Percentiles rank a stretch among this genome's conserved stretches.
These are phyloP conservation scores for Eupristina koningsbergeri DNA, from an alignment of 1,140 invertebrate species.

Conservation along the genomic window DNA sequence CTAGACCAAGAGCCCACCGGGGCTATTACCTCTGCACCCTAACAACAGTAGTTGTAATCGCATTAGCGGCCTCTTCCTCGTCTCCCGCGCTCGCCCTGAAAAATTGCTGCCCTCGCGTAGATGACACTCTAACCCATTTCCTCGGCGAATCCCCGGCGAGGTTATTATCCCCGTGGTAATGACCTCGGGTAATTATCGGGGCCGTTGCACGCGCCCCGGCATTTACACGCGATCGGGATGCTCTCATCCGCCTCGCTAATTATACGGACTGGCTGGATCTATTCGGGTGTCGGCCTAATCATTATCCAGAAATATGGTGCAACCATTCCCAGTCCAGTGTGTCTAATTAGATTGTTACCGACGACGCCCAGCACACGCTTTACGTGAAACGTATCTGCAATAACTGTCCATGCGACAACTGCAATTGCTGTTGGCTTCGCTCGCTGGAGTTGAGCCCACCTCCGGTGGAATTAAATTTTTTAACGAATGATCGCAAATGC, in stretches of 20 bases:
- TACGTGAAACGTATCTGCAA: background rate
- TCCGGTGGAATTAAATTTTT: background rate
- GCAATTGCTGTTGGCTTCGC: too few relatives aligned
- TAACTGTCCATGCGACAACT: background rate
- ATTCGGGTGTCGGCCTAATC: background rate
- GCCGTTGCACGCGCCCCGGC: background rate
- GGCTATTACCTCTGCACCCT: background rate
- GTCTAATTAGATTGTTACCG: background rate
- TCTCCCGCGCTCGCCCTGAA: background rate
- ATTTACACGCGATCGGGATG: background rate
- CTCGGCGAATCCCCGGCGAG: background rate
- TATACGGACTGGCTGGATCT: background rate
- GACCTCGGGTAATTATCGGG: background rate
- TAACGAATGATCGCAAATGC: background rate
- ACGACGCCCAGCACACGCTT: background rate
- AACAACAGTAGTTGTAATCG: constrained; percentile 42
- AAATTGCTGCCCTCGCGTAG: background rate
- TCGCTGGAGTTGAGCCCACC: too few relatives aligned
- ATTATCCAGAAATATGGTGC: background rate
- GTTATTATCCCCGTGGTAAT: background rate
- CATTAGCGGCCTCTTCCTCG: constrained; percentile 8
- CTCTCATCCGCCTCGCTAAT: background rate
- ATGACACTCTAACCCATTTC: constrained; percentile 9
- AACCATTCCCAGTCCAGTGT: too few relatives aligned
- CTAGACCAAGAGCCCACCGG: background rate